phyloP scores from a whole-genome alignment of 2,888 invertebrate genomes.

The Morpho deidamia region DNA sequence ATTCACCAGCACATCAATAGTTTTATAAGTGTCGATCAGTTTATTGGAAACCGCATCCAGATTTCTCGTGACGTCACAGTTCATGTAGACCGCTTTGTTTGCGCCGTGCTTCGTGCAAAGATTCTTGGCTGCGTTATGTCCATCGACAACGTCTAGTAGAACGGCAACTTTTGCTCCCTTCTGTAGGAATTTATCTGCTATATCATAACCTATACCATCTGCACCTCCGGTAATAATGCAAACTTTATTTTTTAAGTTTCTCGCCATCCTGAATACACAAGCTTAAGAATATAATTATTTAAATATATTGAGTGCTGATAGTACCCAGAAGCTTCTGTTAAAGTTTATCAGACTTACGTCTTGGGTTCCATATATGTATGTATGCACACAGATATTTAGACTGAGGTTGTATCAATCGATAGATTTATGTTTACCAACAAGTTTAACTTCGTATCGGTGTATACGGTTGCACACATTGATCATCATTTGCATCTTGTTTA shows the following conservation, averaged over 20 bases:
- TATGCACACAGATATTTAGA: background rate
- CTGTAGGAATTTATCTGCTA: conserved; percentile 56
- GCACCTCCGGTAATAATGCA: conserved; percentile 73
- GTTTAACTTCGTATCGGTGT: background rate
- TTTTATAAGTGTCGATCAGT: conserved; percentile 42
- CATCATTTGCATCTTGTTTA: background rate
- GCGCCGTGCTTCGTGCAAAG: conserved; percentile 61
- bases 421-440: conserved; percentile 1
- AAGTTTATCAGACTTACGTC: background rate
- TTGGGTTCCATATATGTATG: conserved; percentile 1
- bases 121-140: conserved; percentile 47
- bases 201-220: conserved; percentile 69
- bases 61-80: conserved; percentile 71
- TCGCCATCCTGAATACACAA: conserved; percentile 18
- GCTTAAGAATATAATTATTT: background rate
- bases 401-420: background rate
- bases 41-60: conserved; percentile 52
- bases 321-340: too few relatives aligned
- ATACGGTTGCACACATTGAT: too few relatives aligned
- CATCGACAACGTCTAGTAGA: conserved; percentile 37
- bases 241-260: conserved; percentile 30
- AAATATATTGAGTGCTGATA: too few relatives aligned
- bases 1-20: conserved; percentile 60
- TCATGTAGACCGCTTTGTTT: conserved; percentile 60
- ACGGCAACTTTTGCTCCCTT: conserved; percentile 43